A percentile compares a stretch with the other conserved stretches of the same genome.
These are phyloP conservation scores for Ophion ventricosus DNA, from an alignment of 2,888 invertebrate genomes.

Conservation along the genomic window DNA sequence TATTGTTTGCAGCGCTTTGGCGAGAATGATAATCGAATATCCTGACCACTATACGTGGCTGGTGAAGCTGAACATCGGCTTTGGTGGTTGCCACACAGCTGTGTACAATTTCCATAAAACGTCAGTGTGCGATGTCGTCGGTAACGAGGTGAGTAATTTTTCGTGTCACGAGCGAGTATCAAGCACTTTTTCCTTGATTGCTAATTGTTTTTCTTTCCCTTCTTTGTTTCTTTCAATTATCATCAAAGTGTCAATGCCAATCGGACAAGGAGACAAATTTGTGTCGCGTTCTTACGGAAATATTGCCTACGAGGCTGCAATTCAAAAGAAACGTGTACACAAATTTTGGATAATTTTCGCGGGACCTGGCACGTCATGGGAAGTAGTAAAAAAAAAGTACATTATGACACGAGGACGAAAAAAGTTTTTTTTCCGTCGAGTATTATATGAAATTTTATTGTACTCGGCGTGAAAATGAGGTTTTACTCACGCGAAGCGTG, in stretches of 20 bases:
- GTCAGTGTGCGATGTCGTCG: conserved; percentile 27
- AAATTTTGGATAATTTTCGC: conserved; percentile 60
- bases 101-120: conserved; percentile 36
- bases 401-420: too few relatives aligned
- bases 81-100: conserved; percentile 68
- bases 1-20: conserved; percentile 50
- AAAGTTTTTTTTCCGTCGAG: too few relatives aligned
- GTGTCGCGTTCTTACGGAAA: conserved; percentile 35
- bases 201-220: conserved; percentile 5
- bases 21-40: conserved; percentile 63
- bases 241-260: conserved; percentile 17
- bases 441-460: too few relatives aligned
- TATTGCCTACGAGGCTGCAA: conserved; percentile 62
- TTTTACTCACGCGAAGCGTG: too few relatives aligned
- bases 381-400: conserved; percentile 37
- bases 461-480: too few relatives aligned
- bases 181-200: not conserved
- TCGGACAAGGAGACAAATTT: conserved; percentile 51
- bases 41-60: conserved; percentile 64
- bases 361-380: conserved; percentile 67
- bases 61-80: conserved; percentile 70
- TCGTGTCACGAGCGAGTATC: not conserved
- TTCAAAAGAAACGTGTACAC: conserved; percentile 66
- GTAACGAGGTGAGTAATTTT: conserved; percentile 46
- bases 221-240: conserved; percentile 21